Conservation (phyloP, 2,888 invertebrate genomes). For the Germaria angustata region DNA sequence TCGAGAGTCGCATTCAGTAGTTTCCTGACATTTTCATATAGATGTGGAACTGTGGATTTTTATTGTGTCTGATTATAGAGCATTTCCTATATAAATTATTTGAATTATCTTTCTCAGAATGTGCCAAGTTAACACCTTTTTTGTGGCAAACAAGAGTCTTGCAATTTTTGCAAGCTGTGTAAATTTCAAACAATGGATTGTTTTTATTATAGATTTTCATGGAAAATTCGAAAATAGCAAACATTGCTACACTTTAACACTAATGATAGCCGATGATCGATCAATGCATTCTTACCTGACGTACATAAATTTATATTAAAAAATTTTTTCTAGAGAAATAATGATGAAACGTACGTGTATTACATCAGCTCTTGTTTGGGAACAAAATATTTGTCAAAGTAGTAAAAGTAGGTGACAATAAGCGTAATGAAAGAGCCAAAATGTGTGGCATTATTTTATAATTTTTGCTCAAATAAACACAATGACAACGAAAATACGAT, state of each 20-base stretch:
- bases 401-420: slow-evolving; percentile 67
- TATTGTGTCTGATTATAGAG: neutral
- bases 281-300: slow-evolving; percentile 25
- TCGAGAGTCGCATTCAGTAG: no score
- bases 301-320: slow-evolving; percentile 8
- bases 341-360: slow-evolving; percentile 17
- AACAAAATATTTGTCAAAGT: slow-evolving; percentile 5
- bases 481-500: slow-evolving; percentile 36
- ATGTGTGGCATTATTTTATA: slow-evolving; percentile 56
- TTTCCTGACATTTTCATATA: no score
- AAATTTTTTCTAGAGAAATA: slow-evolving; percentile 11
- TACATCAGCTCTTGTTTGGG: neutral
- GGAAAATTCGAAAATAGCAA: slow-evolving; percentile 37
- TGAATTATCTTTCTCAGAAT: slow-evolving; percentile 23
- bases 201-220: slow-evolving; percentile 49
- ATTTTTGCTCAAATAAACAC: slow-evolving; percentile 23
- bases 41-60: no score
- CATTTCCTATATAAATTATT: slow-evolving; percentile 1
- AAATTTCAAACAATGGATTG: slow-evolving; percentile 59
- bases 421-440: slow-evolving; percentile 65
- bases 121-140: slow-evolving; percentile 65
- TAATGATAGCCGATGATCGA: slow-evolving; percentile 55
- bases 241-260: slow-evolving; percentile 60
- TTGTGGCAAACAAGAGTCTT: neutral
- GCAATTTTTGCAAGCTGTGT: slow-evolving; percentile 60